Percentiles rank a stretch among this genome's conserved stretches.
Conservation (phyloP, 2,113 vertebrate species). For the Cryptotis parvus region DNA sequence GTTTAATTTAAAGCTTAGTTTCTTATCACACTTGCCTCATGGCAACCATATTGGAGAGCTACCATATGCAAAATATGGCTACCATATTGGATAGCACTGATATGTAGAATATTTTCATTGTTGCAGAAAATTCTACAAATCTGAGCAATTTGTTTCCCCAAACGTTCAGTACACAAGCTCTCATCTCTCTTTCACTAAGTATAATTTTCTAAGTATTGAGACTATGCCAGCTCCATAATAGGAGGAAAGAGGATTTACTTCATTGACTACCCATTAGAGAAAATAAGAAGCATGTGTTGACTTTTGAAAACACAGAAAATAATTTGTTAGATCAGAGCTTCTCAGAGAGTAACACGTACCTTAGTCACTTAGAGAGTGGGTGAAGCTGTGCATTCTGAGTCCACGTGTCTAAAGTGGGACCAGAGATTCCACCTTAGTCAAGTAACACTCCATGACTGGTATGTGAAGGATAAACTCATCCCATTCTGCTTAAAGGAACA, state of each 20-base stretch:
- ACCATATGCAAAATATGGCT: not conserved
- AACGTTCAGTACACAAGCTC: not conserved
- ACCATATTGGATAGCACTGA: not conserved
- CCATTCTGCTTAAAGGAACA: not conserved
- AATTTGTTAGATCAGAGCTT: not conserved
- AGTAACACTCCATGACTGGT: not conserved
- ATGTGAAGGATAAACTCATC: not conserved
- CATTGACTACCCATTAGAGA: not conserved
- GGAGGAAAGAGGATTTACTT: not conserved
- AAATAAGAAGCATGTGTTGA: not conserved
- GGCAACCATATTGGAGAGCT: not conserved
- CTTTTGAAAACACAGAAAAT: conserved; percentile 1
- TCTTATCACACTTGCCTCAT: not conserved
- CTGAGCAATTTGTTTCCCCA: not conserved
- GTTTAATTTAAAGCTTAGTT: not conserved
- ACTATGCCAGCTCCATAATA: not conserved
- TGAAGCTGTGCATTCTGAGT: not conserved
- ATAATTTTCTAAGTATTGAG: conserved; percentile 8
- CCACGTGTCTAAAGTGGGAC: not conserved
- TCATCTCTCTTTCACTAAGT: not conserved
- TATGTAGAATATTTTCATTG: not conserved
- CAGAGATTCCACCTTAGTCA: not conserved
- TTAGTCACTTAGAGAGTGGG: not conserved
- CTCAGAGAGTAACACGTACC: not conserved
- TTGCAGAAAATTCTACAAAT: not conserved